Conservation (phyloP, 2,797 vertebrate genomes). For the Pteropus rufus region DNA sequence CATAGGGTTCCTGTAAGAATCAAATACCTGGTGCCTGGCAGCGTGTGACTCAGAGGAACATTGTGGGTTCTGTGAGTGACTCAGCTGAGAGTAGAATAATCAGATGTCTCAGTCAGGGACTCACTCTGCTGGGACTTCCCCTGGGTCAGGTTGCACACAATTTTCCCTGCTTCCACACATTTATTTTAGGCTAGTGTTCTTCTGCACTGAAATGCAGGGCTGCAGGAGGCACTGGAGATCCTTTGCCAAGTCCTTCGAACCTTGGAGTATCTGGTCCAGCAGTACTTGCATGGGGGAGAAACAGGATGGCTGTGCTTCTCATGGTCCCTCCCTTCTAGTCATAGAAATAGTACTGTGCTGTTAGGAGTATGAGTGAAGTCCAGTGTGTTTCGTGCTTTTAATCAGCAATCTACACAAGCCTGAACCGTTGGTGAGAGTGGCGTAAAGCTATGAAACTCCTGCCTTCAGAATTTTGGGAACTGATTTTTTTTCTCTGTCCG, state of each 20-base stretch:
- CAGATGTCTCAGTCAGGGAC: neutral
- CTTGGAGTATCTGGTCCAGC: neutral
- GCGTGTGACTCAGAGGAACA: neutral
- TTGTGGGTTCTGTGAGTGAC: too few relatives aligned
- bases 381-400: neutral
- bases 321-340: neutral
- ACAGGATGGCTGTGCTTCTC: neutral
- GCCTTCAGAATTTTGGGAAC: neutral
- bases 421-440: neutral
- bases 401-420: neutral
- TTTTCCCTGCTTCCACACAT: neutral
- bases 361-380: neutral
- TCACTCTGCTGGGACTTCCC: neutral
- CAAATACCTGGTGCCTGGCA: neutral
- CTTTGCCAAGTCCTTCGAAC: neutral
- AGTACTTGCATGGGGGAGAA: fast-evolving
- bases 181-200: neutral
- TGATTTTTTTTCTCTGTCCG: neutral
- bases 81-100: neutral
- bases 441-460: neutral
- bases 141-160: fast-evolving
- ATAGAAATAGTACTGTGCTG: neutral
- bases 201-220: neutral
- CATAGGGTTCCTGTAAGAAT: neutral
- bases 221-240: too few relatives aligned